Conservation (phyloP, 2,888 invertebrate genomes). For the Noctua janthina region DNA sequence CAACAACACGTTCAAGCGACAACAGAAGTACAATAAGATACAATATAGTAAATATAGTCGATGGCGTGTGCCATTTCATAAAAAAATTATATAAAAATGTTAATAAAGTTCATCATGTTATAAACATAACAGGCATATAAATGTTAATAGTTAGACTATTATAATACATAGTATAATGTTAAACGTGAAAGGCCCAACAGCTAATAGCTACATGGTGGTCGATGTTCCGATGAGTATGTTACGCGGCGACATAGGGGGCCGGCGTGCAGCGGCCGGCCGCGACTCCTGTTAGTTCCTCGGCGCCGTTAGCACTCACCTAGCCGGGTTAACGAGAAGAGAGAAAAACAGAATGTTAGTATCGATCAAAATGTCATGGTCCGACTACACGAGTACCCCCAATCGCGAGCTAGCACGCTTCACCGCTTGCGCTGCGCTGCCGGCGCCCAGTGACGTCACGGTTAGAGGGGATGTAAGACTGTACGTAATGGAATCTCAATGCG, state of each 20-base stretch:
- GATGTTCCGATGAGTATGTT: slow-evolving; percentile 89
- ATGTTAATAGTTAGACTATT: slow-evolving; percentile 91
- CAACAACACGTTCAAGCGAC: slow-evolving; percentile 89
- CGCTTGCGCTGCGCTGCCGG: slow-evolving; percentile 80
- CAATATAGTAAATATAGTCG: slow-evolving; percentile 89
- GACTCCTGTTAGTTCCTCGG: slow-evolving; percentile 89
- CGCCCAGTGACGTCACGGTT: slow-evolving; percentile 48
- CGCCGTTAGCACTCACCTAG: slow-evolving; percentile 95
- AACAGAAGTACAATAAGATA: slow-evolving; percentile 86
- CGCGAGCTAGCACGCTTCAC: slow-evolving; percentile 75
- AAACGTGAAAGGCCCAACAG: slow-evolving; percentile 90
- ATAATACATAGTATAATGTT: slow-evolving; percentile 90
- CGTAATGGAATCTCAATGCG: slow-evolving; percentile 60
- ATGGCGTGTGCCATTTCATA: slow-evolving; percentile 89
- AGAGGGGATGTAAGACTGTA: slow-evolving; percentile 41
- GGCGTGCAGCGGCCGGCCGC: slow-evolving; percentile 81
- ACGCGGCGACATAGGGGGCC: slow-evolving; percentile 84
- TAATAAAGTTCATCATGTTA: slow-evolving; percentile 90
- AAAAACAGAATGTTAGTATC: slow-evolving; percentile 93
- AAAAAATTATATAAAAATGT: slow-evolving; percentile 82
- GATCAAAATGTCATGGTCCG: slow-evolving; percentile 89
- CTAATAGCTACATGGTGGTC: slow-evolving; percentile 90
- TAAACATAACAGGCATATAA: slow-evolving; percentile 91
- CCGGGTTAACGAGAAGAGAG: slow-evolving; percentile 93
- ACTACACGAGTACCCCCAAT: slow-evolving; percentile 86